Evolutionary conservation across 2,113 vertebrate genomes (phyloP), one percentile per base, ranked within the genome.

Genomic region (Alouatta palliata): DNA sequence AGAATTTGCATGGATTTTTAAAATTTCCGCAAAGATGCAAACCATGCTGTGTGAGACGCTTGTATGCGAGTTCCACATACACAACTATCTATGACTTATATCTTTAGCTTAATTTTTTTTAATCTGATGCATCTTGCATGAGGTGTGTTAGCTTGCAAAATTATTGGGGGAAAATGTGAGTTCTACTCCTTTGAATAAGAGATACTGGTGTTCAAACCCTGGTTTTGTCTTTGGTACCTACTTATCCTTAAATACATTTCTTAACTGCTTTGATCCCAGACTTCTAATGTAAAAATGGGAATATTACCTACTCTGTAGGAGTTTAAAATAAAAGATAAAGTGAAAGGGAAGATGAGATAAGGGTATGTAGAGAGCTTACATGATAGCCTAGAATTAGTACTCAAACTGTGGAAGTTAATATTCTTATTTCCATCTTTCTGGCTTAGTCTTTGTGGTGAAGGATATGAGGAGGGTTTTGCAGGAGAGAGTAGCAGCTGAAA

Each of bases 281-380:
- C 90, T 86, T 87, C 90, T 61, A 25, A 68, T 79, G 70, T 95
- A 58, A 91, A 70, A 93, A 49, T 92, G 45, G 54, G 4, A 5
- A 35, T 80, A 47, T 58, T 89, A n/a, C 11, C 3, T 86, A 66
- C 21, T 83, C 35, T 76, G 0, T 87, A 80, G 43, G 30, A 20
- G 64, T 96, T 49, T 84, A 71, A 94, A 77, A 54, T 93, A 80
- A 95, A 86, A 93, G 37, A 79, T 71, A 32, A n/a, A 68, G n/a
- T 73, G 49, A 92, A 95, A 85, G n/a, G 16, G 93, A 64, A 94
- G 17, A 80, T 16, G 19, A 91, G 32, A 5, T 94, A 27, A 76
- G 19, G 47, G 0, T 21, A 19, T 58, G 30, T 64, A 81, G 45
- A 87, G 61, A 92, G 40, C 21, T 86, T 85, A 81, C 7, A 2